Base-by-base conservation (phyloP, 1,140 invertebrate genomes). In the Papilio aristodemus region DNA sequence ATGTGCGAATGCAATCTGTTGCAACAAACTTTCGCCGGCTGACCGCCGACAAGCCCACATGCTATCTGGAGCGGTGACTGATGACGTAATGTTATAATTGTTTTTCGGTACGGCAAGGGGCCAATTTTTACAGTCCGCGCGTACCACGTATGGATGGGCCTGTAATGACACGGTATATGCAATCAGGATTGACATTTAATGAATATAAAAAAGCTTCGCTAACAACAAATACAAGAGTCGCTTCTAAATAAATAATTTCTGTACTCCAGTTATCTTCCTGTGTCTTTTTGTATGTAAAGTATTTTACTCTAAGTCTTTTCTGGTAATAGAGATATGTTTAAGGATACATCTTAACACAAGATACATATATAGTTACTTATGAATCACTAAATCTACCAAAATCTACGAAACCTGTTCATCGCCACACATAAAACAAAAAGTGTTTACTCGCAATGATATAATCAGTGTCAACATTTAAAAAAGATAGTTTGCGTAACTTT, bases 1-100 rank as follows among this genome's bases (percentile, higher is more conserved):
- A 71, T 71, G 70, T 60, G 59, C 59, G 59, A 62, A 17, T 62
- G 59, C 59, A 62, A 62, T 62, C 27, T 62, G 36, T 37, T 62
- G 59, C 59, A 62, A 62, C 59, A 62, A 22, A 62, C 59, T 62
- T 62, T 62, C 59, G 59, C 54, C 54, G 54, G 22, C 54, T 57
- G 54, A 57, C 54, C 46, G 39, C 67, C 71, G 50, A 57, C 27
- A 22, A 50, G 70, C 71, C 73, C 68, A 76, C 57, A 71, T 78
- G 76, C 76, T 72, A 69, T 74, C 58, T 78, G 63, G 76, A 78
- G 69, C 76, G 76, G 63, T 66, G 41, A 71, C 68, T 57, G 64
- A 17, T 70, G 69, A 60, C 62, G 62, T 70, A 72, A 77, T 46
- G 69, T 37, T 50, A 41, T 58, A 59, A 43, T 72, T 71, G 46